These are phyloP conservation scores for Mercenaria mercenaria DNA, from an alignment of 1,140 invertebrate genomes.

Conservation along the genomic window DNA sequence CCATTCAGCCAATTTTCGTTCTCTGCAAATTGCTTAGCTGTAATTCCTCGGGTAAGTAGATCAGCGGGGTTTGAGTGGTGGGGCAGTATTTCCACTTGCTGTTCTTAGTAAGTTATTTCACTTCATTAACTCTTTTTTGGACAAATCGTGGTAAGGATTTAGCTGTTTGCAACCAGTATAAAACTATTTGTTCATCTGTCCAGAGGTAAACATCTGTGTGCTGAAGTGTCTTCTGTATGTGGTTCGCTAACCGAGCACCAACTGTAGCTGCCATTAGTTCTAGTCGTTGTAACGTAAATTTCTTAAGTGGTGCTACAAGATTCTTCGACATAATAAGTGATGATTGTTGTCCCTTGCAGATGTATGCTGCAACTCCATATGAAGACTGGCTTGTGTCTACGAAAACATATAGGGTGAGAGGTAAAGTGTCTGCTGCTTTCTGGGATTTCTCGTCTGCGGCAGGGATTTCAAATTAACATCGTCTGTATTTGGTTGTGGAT, in stretches of 20 bases:
- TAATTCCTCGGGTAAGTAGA: no score
- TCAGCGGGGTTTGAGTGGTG: no score
- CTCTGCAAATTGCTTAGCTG: no score
- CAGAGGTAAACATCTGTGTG: not conserved
- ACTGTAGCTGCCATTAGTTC: constrained; percentile 10
- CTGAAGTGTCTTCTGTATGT: not conserved
- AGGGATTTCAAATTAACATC: not conserved
- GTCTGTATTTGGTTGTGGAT: not conserved
- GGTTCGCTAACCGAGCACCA: not conserved
- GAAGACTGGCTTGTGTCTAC: constrained; percentile 24
- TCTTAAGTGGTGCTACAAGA: constrained; percentile 30
- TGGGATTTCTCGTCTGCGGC: not conserved
- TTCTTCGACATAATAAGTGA: not conserved
- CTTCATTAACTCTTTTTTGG: not conserved
- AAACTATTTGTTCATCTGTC: not conserved
- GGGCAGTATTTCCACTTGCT: no score
- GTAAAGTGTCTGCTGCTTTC: not conserved
- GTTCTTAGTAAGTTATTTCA: not conserved
- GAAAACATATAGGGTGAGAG: constrained; percentile 31
- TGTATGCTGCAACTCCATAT: not conserved
- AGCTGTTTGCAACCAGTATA: not conserved
- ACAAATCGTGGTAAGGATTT: not conserved
- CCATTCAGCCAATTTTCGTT: no score
- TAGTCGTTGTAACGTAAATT: constrained; percentile 15
- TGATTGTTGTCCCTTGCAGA: not conserved